Evolutionary conservation across 2,888 invertebrate genomes (phyloP).

Genomic region (Eristalinus aeneus): DNA sequence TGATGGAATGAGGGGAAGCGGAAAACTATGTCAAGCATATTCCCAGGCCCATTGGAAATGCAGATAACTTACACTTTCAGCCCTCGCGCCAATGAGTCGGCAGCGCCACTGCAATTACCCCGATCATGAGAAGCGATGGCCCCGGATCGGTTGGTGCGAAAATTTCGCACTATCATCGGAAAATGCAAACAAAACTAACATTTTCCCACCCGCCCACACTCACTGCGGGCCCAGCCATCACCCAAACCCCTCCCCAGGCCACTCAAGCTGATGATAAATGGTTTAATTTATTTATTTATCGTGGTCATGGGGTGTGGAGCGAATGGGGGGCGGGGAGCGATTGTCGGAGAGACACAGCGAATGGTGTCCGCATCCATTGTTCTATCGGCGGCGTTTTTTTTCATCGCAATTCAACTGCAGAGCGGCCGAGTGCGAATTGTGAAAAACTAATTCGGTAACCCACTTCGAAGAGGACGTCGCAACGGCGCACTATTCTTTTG

Average conservation of each 20-base stretch:
- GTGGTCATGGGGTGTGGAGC: conserved; percentile 5
- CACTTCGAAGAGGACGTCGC: conserved; percentile 19
- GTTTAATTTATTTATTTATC: conserved; percentile 66
- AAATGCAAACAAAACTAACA: not conserved
- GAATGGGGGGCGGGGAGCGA: not conserved
- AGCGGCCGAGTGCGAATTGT: conserved; percentile 4
- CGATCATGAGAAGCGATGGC: conserved; percentile 47
- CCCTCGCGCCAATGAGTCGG: conserved; percentile 30
- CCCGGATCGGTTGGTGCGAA: conserved; percentile 61
- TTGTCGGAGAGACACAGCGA: conserved; percentile 10
- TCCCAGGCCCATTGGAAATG: conserved; percentile 67
- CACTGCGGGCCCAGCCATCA: not conserved
- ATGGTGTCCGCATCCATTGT: conserved; percentile 51
- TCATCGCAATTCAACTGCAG: conserved; percentile 32
- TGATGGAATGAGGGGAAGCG: conserved; percentile 7
- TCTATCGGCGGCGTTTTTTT: conserved; percentile 15
- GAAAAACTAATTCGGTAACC: conserved; percentile 37
- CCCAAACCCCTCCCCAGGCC: not conserved
- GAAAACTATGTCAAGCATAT: conserved; percentile 68
- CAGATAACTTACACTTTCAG: conserved; percentile 42
- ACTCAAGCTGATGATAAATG: conserved; percentile 50
- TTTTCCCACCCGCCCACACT: conserved; percentile 64
- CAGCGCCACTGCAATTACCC: conserved; percentile 46
- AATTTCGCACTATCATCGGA: conserved; percentile 45
- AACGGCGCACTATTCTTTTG: conserved; percentile 5